Evolutionary conservation across 2,797 vertebrate species (phyloP).

Genomic region (Pagetopsis macropterus): DNA sequence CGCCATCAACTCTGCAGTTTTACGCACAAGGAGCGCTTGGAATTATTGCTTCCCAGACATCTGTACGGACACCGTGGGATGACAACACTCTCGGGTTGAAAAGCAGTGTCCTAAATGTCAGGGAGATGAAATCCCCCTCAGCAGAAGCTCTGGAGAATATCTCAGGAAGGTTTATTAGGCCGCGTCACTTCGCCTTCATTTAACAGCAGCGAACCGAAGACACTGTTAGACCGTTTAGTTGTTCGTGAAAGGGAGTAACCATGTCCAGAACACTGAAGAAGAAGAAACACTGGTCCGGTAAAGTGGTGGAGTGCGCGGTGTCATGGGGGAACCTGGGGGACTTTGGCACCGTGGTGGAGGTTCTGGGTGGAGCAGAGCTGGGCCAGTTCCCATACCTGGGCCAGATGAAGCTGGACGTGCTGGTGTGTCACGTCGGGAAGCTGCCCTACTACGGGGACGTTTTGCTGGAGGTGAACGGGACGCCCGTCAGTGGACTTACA

Average conservation of each 20-base stretch:
- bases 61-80: conserved; percentile 59
- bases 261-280: conserved; percentile 97
- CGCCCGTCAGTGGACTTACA: conserved; percentile 96
- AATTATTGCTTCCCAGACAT: conserved; percentile 44
- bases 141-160: conserved; percentile 56
- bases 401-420: conserved; percentile 86
- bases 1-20: conserved; percentile 48
- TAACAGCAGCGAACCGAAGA: conserved; percentile 42
- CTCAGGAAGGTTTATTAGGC: conserved; percentile 62
- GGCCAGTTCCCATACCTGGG: conserved; percentile 86
- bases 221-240: conserved; percentile 23
- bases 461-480: conserved; percentile 96
- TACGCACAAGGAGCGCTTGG: conserved; percentile 70
- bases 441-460: conserved; percentile 92
- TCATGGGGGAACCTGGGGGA: conserved; percentile 91
- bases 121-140: conserved; percentile 64
- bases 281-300: conserved; percentile 96
- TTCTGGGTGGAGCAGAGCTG: conserved; percentile 90
- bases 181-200: conserved; percentile 53
- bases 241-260: conserved; percentile 26
- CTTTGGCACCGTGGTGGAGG: conserved; percentile 86
- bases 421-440: conserved; percentile 88
- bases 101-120: conserved; percentile 38
- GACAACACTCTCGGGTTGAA: conserved; percentile 47
- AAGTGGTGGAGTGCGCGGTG: conserved; percentile 94